These are phyloP conservation scores for Ovis canadensis DNA, from an alignment of 2,113 vertebrate genomes.

Conservation along the genomic window DNA sequence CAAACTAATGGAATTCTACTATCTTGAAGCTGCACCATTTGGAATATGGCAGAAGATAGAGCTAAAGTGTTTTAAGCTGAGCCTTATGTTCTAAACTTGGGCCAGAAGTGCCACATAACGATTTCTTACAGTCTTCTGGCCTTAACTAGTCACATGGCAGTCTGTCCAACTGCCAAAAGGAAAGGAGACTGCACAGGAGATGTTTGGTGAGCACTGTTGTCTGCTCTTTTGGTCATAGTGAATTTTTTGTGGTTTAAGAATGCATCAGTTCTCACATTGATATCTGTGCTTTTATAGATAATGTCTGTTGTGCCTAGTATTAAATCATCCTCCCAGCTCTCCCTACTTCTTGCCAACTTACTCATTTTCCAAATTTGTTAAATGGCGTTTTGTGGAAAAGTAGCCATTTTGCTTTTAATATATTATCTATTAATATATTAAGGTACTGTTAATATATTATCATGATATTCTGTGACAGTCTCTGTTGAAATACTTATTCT, in stretches of 20 bases:
- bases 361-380: not conserved
- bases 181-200: not conserved
- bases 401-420: not conserved
- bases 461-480: not conserved
- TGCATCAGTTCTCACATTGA: not conserved
- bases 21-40: not conserved
- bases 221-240: not conserved
- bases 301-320: not conserved
- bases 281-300: not conserved
- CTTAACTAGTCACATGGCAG: not conserved
- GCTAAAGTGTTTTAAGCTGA: not conserved
- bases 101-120: not conserved
- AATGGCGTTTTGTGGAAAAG: not conserved
- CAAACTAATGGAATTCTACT: not conserved
- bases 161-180: not conserved
- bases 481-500: not conserved
- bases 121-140: constrained; percentile 1
- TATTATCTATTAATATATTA: not conserved
- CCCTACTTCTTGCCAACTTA: not conserved
- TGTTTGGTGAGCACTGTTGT: not conserved
- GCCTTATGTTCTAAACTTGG: not conserved
- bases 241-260: not conserved
- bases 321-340: not conserved
- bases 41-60: not conserved
- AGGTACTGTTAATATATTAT: not conserved